Evolutionary conservation across 2,113 vertebrate species (phyloP), one percentile per base, ranked within the genome.

Genomic region (Thermophis baileyi): DNA sequence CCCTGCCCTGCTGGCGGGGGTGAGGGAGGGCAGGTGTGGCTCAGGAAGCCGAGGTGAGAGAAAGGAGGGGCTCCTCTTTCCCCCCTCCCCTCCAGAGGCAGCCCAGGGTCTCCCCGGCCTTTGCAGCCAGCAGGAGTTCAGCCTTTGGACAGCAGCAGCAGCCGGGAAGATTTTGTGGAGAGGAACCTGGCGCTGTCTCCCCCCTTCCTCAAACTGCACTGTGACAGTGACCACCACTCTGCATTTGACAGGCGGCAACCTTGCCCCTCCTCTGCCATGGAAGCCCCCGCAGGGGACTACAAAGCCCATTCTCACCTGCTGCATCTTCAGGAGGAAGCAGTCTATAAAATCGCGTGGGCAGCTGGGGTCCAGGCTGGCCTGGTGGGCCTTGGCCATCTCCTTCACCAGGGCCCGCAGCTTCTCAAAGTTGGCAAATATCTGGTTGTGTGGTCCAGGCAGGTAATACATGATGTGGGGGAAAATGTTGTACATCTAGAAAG

Each of bases 241-340:
- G 16, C 18, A 0, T 44, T 81, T 44, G 35, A 40, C n/a, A 20
- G n/a, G 6, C 6, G 4, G 14, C 63, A 74, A 7, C n/a, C 63
- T 16, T 74, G 69, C 16, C 69, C 60, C 16, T 40, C 74, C 18
- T 81, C 74, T 7, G 1, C 35, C 69, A 35, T 8, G 47, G 47
- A 49, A 14, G 44, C 25, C 24, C 35, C 35, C 9, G 1, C 24
- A 18, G 44, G 9, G 24, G 12, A 49, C 46, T 49, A 12, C 87
- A 35, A 40, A 81, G 74, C 35, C 74, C 74, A 81, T 8, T 14
- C 92, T 47, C 55, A 94, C 94, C 93, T 95, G 94, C 46, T 92
- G 88, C 51, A 92, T 96, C 55, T 96, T 95, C 69, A 95, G 40
- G 0, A 97, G 93, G 89, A 95, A 96, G n/a, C 95, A 89, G 3